Conservation (phyloP, 2,888 invertebrate genomes). For the Azorinus chamasolen region DNA sequence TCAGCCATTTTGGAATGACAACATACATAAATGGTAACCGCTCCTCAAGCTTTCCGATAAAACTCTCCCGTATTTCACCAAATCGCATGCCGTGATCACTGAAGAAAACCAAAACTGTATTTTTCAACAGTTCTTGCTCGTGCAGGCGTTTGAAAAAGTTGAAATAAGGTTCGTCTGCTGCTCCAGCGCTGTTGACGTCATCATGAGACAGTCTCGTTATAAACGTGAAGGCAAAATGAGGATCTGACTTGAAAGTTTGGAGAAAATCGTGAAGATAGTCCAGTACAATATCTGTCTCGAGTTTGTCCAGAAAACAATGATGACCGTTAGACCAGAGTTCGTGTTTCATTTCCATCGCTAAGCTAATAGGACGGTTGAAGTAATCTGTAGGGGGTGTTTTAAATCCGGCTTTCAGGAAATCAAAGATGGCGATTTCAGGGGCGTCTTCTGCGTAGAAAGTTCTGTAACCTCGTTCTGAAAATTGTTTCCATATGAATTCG, state of each 20-base stretch:
- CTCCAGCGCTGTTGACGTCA: conserved; percentile 91
- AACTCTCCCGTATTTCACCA: conserved; percentile 93
- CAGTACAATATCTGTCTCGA: conserved; percentile 90
- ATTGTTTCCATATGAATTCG: conserved; percentile 94
- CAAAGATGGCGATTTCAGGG: conserved; percentile 92
- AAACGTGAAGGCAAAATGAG: conserved; percentile 95
- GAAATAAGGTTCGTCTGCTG: conserved; percentile 90
- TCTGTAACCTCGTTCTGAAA: conserved; percentile 90
- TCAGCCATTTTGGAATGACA: conserved; percentile 91
- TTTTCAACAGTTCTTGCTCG: conserved; percentile 65
- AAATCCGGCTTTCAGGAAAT: conserved; percentile 92
- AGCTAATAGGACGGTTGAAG: conserved; percentile 92
- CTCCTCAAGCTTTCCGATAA: conserved; percentile 93
- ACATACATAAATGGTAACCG: conserved; percentile 93
- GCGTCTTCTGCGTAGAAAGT: conserved; percentile 95
- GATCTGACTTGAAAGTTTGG: conserved; percentile 88
- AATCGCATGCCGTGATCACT: conserved; percentile 97
- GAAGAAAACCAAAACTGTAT: conserved; percentile 86
- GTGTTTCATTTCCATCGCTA: conserved; percentile 87
- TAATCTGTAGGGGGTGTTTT: conserved; percentile 93
- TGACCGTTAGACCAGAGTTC: conserved; percentile 76
- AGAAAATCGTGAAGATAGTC: conserved; percentile 89
- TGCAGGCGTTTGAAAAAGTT: conserved; percentile 88
- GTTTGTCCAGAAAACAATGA: conserved; percentile 90
- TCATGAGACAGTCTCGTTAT: conserved; percentile 94